These are phyloP conservation scores for Scomber japonicus DNA, from an alignment of 2,113 vertebrate species.

Conservation along the genomic window DNA sequence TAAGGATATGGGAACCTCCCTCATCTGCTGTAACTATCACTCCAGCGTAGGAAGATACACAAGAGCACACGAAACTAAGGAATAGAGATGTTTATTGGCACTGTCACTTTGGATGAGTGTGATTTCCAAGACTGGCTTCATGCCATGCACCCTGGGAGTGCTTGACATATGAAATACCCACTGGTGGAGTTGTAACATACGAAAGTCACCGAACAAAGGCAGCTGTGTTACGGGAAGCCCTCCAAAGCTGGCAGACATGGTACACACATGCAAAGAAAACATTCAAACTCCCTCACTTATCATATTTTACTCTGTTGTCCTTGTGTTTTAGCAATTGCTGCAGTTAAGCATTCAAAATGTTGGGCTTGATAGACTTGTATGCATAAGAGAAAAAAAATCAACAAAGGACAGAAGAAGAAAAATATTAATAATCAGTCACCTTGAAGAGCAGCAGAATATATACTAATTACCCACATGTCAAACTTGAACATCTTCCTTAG, in stretches of 20 bases:
- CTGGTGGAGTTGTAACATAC: conserved; percentile 17
- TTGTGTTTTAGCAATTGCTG: conserved; percentile 6
- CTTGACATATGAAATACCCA: conserved; percentile 40
- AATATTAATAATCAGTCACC: background rate
- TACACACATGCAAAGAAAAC: conserved; percentile 23
- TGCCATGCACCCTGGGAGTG: conserved; percentile 32
- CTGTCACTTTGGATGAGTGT: conserved; percentile 54
- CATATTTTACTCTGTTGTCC: background rate
- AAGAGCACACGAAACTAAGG: conserved; percentile 41
- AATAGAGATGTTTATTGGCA: conserved; percentile 58
- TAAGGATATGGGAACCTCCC: conserved; percentile 65
- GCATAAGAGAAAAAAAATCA: conserved; percentile 4
- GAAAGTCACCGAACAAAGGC: conserved; percentile 17
- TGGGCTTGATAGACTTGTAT: background rate
- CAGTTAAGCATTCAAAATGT: conserved; percentile 3
- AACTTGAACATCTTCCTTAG: conserved; percentile 28
- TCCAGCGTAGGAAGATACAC: conserved; percentile 53
- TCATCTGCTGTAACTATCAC: conserved; percentile 28
- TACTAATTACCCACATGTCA: background rate
- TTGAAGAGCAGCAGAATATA: conserved; percentile 13
- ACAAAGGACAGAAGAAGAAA: conserved; percentile 4
- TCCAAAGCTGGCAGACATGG: conserved; percentile 6
- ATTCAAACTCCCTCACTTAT: conserved; percentile 5
- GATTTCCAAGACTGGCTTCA: conserved; percentile 47
- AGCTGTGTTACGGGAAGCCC: conserved; percentile 15